phyloP scores from a whole-genome alignment of 1,140 invertebrate genomes.

The Protaetia brevitarsis region DNA sequence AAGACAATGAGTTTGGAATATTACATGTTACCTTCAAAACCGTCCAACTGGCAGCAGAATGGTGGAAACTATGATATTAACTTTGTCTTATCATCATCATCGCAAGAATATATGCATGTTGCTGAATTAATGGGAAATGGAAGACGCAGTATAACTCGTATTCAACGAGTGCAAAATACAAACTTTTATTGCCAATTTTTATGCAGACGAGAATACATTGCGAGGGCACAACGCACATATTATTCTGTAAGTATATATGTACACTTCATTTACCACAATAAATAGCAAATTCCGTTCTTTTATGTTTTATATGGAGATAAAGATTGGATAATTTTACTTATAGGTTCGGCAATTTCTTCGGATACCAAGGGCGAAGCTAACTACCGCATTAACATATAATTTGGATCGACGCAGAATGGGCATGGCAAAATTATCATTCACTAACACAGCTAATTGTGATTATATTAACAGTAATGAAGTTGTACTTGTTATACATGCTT shows the following conservation, averaged over 20 bases:
- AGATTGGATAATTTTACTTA: not conserved
- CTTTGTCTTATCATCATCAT: not conserved
- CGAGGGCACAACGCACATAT: not conserved
- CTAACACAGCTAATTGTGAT: not conserved
- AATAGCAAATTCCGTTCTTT: no score
- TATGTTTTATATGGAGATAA: not conserved
- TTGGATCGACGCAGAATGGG: not conserved
- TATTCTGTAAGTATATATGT: constrained; percentile 11
- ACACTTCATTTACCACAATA: no score
- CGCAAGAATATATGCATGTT: not conserved
- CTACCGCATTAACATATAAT: not conserved
- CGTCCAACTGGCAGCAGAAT: not conserved
- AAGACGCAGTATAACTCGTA: not conserved
- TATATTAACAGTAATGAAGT: not conserved
- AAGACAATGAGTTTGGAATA: not conserved
- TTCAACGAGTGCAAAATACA: not conserved
- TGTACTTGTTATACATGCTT: not conserved
- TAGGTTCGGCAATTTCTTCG: not conserved
- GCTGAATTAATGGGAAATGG: not conserved
- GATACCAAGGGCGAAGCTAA: not conserved
- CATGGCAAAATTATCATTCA: not conserved
- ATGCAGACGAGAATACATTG: not conserved
- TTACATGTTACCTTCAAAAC: not conserved
- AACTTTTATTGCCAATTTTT: constrained; percentile 1
- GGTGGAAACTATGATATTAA: not conserved